These are phyloP conservation scores for Macrosiphum euphorbiae DNA, from an alignment of 2,888 invertebrate species.

Conservation along the genomic window DNA sequence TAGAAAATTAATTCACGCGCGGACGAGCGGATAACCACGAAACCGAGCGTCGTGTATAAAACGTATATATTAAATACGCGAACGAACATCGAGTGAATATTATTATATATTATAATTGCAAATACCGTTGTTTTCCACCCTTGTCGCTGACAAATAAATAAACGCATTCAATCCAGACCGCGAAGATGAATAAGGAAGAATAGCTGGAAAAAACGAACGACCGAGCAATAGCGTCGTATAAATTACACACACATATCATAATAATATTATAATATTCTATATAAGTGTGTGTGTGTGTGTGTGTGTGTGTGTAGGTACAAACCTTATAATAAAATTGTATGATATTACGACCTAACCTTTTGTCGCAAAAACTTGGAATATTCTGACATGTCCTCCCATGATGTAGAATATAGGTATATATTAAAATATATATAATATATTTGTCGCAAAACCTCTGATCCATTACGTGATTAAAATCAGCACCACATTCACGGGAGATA, in stretches of 20 bases:
- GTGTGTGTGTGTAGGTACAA: not conserved
- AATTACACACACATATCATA: not conserved
- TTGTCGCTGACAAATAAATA: not conserved
- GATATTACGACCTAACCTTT: not conserved
- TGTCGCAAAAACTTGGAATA: not conserved
- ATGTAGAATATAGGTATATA: not conserved
- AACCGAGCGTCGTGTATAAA: not conserved
- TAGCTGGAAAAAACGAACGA: not conserved
- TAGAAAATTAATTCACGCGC: slow-evolving; percentile 15
- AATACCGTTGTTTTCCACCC: not conserved
- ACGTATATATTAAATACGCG: not conserved
- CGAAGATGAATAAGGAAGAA: too few relatives aligned
- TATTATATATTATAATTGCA: slow-evolving; percentile 33
- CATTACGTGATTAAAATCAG: not conserved
- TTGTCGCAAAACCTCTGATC: not conserved
- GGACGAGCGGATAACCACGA: not conserved
- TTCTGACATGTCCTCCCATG: not conserved
- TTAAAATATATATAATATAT: not conserved
- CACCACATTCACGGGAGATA: not conserved
- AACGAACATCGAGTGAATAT: slow-evolving; percentile 11
- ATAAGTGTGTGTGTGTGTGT: not conserved
- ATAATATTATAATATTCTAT: not conserved
- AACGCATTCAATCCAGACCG: not conserved
- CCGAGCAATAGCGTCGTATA: not conserved
- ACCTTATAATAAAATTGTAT: not conserved